Percentiles rank a stretch among this genome's conserved stretches.
Evolutionary conservation across 1,140 invertebrate genomes (phyloP).

Genomic region (Lepidurus packardi): DNA sequence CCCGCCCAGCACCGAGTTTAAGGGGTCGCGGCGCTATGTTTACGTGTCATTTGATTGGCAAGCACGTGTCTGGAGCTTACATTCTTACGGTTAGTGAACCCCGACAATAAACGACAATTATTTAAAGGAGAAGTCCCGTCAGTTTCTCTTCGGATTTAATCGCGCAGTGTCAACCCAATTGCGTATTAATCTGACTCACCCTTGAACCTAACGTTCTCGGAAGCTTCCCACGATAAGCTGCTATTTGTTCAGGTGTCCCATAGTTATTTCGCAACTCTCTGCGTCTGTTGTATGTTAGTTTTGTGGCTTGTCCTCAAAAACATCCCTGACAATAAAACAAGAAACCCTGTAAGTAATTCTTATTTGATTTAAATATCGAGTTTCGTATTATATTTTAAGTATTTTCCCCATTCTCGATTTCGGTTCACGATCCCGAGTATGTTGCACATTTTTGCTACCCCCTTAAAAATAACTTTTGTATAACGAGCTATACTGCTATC

Average conservation of each 20-base stretch:
- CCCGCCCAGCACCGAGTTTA: background rate
- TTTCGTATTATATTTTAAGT: no score
- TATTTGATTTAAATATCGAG: no score
- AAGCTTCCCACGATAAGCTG: background rate
- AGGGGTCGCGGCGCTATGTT: background rate
- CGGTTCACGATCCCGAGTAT: background rate
- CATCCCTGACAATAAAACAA: no score
- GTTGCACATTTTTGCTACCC: background rate
- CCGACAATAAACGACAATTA: background rate
- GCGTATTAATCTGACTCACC: background rate
- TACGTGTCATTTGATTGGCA: constrained; percentile 10
- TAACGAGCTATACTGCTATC: background rate
- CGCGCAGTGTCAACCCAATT: background rate
- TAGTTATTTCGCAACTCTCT: background rate
- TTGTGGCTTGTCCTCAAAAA: no score
- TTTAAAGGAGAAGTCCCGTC: background rate
- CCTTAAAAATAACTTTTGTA: background rate
- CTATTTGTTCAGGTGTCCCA: background rate
- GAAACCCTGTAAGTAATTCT: no score
- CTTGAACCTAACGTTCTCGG: background rate
- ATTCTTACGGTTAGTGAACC: background rate
- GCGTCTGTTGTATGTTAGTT: no score
- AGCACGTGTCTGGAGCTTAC: constrained; percentile 1
- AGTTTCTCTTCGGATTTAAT: background rate
- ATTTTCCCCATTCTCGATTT: no score